Evolutionary conservation across 2,113 vertebrate species (phyloP).

Genomic region (Phycodurus eques): DNA sequence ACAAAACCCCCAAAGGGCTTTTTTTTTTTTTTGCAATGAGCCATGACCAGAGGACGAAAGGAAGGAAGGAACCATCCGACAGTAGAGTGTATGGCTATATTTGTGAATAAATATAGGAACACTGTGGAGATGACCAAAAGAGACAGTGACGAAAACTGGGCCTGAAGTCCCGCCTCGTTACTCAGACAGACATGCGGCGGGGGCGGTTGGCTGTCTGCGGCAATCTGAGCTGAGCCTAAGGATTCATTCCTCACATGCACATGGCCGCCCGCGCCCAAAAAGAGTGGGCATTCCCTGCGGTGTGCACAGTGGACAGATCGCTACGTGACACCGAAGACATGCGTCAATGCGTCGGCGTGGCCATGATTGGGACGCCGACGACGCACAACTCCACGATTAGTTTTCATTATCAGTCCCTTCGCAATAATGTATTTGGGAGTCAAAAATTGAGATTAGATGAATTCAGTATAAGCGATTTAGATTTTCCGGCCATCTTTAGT

Average conservation of each 20-base stretch:
- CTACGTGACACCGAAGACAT: slow-evolving; percentile 3
- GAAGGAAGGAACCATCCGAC: background rate
- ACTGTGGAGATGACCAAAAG: slow-evolving; percentile 33
- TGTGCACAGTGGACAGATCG: slow-evolving; percentile 30
- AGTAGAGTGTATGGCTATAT: background rate
- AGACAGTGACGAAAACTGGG: slow-evolving; percentile 30
- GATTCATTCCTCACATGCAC: slow-evolving; percentile 59
- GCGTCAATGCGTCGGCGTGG: background rate
- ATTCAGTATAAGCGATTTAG: too few species aligned
- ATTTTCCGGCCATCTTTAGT: too few species aligned
- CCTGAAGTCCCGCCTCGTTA: slow-evolving; percentile 35
- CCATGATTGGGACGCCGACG: background rate
- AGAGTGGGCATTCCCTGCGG: slow-evolving; percentile 54
- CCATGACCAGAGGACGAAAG: background rate
- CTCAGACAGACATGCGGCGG: slow-evolving; percentile 47
- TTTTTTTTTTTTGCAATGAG: background rate
- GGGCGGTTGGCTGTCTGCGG: slow-evolving; percentile 50
- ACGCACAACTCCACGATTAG: background rate
- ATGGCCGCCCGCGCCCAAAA: slow-evolving; percentile 49
- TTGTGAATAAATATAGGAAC: slow-evolving; percentile 25
- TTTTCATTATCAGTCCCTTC: background rate
- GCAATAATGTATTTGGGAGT: background rate
- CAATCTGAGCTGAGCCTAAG: slow-evolving; percentile 54
- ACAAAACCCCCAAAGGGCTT: slow-evolving; percentile 37
- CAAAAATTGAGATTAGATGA: too few species aligned